Evolutionary conservation across 2,113 vertebrate genomes (phyloP).

Genomic region (Loxodonta africana): DNA sequence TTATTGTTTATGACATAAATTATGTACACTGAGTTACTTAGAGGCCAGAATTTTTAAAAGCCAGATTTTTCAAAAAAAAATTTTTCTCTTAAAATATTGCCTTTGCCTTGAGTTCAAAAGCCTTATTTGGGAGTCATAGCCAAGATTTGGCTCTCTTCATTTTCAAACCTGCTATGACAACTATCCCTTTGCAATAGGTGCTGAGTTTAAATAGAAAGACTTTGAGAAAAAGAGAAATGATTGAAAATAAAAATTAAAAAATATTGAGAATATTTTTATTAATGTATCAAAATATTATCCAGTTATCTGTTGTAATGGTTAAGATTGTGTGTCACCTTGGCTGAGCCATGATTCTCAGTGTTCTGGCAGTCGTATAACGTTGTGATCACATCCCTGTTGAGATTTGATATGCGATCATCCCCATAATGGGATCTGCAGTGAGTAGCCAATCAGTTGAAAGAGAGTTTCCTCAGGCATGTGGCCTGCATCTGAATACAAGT

Average conservation of each 20-base stretch:
- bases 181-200: neutral
- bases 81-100: neutral
- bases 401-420: no score
- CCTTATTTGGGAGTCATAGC: neutral
- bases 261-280: neutral
- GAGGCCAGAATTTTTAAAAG: neutral
- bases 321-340: no score
- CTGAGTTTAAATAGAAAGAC: neutral
- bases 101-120: slow-evolving; percentile 8
- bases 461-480: no score
- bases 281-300: neutral
- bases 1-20: neutral
- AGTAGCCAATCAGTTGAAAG: no score
- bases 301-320: neutral
- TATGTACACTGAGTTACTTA: neutral
- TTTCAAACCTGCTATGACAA: neutral
- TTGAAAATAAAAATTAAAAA: neutral
- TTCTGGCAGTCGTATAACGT: no score
- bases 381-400: no score
- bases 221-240: neutral
- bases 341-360: no score
- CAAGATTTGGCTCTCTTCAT: neutral
- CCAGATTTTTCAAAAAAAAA: neutral
- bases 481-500: no score
- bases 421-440: no score